These are phyloP conservation scores for Emys orbicularis DNA, from an alignment of 2,797 vertebrate genomes.

Conservation along the genomic window DNA sequence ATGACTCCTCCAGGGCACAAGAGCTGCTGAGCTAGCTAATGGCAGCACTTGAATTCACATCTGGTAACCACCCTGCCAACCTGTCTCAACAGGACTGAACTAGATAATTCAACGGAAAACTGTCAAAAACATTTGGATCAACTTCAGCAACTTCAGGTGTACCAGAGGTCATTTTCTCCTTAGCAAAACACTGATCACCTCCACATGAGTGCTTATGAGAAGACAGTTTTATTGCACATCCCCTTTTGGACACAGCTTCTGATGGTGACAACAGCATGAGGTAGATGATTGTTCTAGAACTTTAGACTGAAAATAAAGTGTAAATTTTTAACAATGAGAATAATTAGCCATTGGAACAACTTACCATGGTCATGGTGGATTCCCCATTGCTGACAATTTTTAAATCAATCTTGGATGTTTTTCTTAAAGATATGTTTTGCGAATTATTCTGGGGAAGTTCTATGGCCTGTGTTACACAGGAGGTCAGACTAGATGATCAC, in stretches of 20 bases:
- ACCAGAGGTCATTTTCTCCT: not conserved
- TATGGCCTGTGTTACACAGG: not conserved
- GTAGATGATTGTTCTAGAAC: not conserved
- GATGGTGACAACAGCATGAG: not conserved
- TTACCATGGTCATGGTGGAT: not conserved
- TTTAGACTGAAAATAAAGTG: not conserved
- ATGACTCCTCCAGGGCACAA: not conserved
- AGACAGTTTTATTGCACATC: not conserved
- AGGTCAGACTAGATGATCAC: not conserved
- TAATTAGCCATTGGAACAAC: not conserved
- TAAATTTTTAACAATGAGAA: not conserved
- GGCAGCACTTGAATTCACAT: not conserved
- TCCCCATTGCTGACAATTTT: not conserved
- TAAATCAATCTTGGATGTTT: not conserved
- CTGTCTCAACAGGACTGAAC: slow-evolving; percentile 32
- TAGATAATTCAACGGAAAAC: not conserved
- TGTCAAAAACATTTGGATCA: not conserved
- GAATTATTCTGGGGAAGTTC: not conserved
- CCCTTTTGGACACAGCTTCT: not conserved
- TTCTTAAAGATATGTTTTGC: not conserved
- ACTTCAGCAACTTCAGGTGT: not conserved
- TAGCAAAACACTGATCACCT: not conserved
- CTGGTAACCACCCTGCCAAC: not conserved
- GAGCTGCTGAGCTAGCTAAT: slow-evolving; percentile 50
- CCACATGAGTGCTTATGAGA: not conserved